phyloP scores from a whole-genome alignment of 1,140 invertebrate genomes.

The Achroia grisella region DNA sequence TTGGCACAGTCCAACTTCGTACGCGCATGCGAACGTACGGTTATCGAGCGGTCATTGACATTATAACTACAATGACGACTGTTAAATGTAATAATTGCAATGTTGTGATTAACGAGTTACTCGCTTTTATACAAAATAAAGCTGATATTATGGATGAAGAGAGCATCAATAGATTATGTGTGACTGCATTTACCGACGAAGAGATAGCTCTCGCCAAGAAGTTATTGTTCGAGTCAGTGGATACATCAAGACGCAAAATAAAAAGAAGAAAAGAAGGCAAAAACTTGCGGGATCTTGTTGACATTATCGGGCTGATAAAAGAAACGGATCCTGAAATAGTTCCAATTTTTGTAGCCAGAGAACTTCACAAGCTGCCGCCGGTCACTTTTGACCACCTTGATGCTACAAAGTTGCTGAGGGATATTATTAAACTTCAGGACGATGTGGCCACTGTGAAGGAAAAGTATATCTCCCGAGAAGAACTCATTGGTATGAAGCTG shows the following conservation, averaged over 20 bases:
- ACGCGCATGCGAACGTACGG: too few relatives aligned
- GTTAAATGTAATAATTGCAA: not conserved
- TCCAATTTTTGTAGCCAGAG: conserved; percentile 1
- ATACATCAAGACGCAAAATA: not conserved
- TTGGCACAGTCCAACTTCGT: too few relatives aligned
- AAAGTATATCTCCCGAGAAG: not conserved
- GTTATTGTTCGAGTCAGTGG: not conserved
- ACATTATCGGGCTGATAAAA: not conserved
- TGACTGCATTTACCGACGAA: not conserved
- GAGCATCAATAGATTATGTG: not conserved
- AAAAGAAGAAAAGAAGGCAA: not conserved
- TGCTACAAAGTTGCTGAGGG: conserved; percentile 7
- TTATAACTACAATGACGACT: too few relatives aligned
- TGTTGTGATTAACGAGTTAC: not conserved
- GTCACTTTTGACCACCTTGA: conserved; percentile 12
- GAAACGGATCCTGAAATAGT: not conserved
- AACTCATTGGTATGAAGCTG: not conserved
- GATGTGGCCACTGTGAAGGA: not conserved
- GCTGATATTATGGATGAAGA: not conserved
- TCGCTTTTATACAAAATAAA: not conserved
- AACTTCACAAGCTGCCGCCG: conserved; percentile 8
- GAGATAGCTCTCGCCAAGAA: not conserved
- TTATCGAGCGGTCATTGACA: too few relatives aligned
- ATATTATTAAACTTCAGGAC: not conserved
- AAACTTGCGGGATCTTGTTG: not conserved